Percentiles rank a stretch among this genome's conserved stretches.
phyloP scores from a whole-genome alignment of 92 coral and sea anemone species.

The Desmophyllum pertusum region DNA sequence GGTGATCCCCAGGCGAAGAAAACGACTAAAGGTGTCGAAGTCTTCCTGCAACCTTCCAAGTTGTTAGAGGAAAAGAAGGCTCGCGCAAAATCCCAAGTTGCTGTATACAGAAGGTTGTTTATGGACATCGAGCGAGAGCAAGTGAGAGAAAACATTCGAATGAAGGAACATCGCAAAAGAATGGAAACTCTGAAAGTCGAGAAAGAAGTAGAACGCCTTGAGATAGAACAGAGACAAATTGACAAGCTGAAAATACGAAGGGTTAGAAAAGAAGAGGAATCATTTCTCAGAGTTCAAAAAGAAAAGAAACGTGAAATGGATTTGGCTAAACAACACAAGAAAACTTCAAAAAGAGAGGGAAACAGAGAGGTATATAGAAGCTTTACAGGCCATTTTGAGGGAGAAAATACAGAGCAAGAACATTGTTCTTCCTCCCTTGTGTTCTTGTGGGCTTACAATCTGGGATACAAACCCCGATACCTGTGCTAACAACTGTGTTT shows the following conservation, averaged over 20 bases:
- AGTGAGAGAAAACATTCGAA: constrained; percentile 92
- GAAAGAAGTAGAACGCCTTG: constrained; percentile 86
- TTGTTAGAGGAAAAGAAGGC: constrained; percentile 77
- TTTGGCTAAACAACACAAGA: constrained; percentile 49
- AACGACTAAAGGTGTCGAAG: constrained; percentile 46
- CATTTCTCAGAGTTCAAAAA: constrained; percentile 18
- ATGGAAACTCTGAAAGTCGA: constrained; percentile 92
- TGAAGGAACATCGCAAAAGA: constrained; percentile 93
- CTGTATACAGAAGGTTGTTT: constrained; percentile 87
- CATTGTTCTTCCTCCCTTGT: constrained; percentile 75
- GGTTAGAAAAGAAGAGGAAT: constrained; percentile 37
- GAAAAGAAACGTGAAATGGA: constrained; percentile 31
- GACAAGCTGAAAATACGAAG: constrained; percentile 44
- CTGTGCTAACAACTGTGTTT: constrained; percentile 97
- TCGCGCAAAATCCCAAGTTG: constrained; percentile 81
- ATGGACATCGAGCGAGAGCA: constrained; percentile 98
- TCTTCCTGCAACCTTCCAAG: constrained; percentile 79
- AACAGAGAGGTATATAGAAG: constrained; percentile 84
- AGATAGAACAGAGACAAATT: constrained; percentile 68
- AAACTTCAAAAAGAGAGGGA: constrained; percentile 74
- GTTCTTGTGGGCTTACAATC: constrained; percentile 95
- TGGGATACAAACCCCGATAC: constrained; percentile 95
- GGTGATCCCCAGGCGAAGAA: constrained; percentile 3
- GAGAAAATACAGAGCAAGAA: constrained; percentile 75
- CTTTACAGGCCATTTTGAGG: constrained; percentile 80